Evolutionary conservation across 2,888 invertebrate species (phyloP).

Genomic region (Rotaria macrura): DNA sequence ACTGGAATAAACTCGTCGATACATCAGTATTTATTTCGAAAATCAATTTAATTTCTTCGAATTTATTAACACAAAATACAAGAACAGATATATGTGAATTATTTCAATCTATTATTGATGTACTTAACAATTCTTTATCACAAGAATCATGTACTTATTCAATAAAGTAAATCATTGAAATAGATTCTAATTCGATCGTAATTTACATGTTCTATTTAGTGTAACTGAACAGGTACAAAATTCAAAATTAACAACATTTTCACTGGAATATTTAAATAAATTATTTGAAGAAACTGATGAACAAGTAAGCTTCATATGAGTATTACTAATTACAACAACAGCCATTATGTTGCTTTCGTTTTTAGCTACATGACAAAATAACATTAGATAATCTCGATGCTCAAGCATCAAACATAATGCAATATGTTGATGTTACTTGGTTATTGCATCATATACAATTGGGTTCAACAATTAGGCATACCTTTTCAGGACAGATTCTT

Average conservation of each 20-base stretch:
- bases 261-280: neutral
- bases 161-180: neutral
- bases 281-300: neutral
- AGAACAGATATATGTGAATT: neutral
- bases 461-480: neutral
- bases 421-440: constrained; percentile 6
- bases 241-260: neutral
- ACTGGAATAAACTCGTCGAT: neutral
- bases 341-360: neutral
- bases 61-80: neutral
- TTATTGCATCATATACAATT: neutral
- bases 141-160: neutral
- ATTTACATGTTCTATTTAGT: neutral
- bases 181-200: neutral
- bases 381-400: neutral
- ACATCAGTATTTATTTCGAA: neutral
- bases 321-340: neutral
- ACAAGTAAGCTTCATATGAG: too few species aligned
- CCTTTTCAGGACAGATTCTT: neutral
- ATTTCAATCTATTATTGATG: constrained; percentile 3
- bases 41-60: neutral
- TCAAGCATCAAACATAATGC: neutral
- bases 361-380: neutral
- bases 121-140: neutral
- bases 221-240: neutral